phyloP scores from a whole-genome alignment of 2,113 vertebrate species.

The Dipodomys merriami region DNA sequence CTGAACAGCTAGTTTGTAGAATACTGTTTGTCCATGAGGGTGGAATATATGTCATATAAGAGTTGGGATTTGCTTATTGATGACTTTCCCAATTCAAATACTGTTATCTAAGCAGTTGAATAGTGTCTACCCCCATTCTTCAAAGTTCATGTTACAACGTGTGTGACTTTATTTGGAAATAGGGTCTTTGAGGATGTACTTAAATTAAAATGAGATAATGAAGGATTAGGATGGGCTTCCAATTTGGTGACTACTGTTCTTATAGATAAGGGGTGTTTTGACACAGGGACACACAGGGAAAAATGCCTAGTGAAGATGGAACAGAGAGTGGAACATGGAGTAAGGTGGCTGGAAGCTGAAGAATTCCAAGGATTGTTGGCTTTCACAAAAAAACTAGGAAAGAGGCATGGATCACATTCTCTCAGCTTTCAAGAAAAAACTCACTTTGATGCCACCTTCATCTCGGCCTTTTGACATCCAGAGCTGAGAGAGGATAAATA shows the following conservation, averaged over 20 bases:
- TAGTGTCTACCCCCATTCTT: neutral
- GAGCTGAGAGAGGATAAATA: neutral
- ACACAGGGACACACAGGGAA: neutral
- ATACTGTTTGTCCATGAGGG: neutral
- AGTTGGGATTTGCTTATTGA: neutral
- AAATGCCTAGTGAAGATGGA: neutral
- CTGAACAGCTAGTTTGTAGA: neutral
- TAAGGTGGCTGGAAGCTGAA: neutral
- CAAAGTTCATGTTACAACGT: neutral
- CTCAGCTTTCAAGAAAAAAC: neutral
- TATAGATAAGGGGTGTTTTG: neutral
- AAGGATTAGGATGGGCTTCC: neutral
- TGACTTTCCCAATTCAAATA: neutral
- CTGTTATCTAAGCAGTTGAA: neutral
- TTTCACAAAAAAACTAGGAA: neutral
- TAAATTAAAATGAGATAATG: neutral
- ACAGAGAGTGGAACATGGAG: neutral
- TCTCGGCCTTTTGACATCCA: neutral
- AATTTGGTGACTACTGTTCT: neutral
- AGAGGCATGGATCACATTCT: neutral
- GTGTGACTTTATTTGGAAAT: slow-evolving; percentile 11
- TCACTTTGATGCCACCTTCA: neutral
- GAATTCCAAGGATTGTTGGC: neutral
- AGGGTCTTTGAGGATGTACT: neutral
- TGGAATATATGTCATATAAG: neutral